Percentiles rank a stretch among this genome's conserved stretches.
phyloP scores from a whole-genome alignment of 2,113 vertebrate genomes.

The Pomatostomus ruficeps region DNA sequence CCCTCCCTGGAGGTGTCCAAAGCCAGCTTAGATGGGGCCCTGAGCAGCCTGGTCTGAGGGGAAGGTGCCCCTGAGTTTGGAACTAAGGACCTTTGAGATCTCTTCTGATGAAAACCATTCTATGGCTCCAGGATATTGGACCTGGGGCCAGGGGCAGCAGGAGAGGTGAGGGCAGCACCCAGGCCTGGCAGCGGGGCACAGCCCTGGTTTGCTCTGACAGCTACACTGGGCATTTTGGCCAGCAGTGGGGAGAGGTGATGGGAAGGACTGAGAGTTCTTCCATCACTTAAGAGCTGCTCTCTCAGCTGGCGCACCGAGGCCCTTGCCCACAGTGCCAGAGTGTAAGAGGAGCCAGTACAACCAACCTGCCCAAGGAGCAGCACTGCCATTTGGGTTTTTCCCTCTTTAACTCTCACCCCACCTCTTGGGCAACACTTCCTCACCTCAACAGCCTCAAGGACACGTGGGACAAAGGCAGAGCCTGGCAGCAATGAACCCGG shows the following conservation, averaged over 20 bases:
- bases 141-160: background rate
- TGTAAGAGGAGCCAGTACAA: background rate
- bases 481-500: background rate
- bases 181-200: accelerated
- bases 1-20: background rate
- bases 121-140: background rate
- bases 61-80: background rate
- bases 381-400: background rate
- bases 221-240: background rate
- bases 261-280: no score
- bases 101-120: background rate
- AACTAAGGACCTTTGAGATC: background rate
- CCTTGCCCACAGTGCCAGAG: background rate
- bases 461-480: background rate
- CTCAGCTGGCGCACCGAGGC: background rate
- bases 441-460: background rate
- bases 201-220: background rate
- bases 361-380: background rate
- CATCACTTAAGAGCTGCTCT: background rate
- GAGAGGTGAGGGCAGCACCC: background rate
- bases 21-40: background rate
- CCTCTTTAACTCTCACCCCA: background rate
- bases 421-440: background rate
- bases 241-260: accelerated
- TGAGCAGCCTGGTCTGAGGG: background rate